Base-by-base conservation (phyloP, 37 sponge, comb jelly and placozoan species). In the Hexactinellida sp. region DNA sequence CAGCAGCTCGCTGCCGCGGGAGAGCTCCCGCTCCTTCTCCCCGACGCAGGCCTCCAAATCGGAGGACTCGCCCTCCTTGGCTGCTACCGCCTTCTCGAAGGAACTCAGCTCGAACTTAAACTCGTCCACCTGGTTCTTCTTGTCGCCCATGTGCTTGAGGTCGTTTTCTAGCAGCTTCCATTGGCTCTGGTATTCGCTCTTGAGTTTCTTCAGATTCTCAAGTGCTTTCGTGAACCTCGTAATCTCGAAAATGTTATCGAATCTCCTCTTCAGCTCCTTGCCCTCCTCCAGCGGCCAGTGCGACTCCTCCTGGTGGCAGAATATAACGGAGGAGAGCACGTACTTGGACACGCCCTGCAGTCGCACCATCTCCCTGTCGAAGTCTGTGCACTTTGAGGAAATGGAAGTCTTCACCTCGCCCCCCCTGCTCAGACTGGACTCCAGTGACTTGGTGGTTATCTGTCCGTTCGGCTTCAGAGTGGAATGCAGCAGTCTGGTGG, bases 251-350 rank as follows among this genome's bases (percentile, higher is more conserved):
- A 98, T 98, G 71, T 94, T 93, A 87, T 98, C 99, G 91, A 98
- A 98, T 82, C 93, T 98, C 36, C 85, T 88, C 85, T 98, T 98
- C 39, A 98, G 87, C 0, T 85, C 87, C 36, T 91, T 98, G 0
- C 94, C 91, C 76, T 98, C 96, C 88, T 91, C 85, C 38, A 98
- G 87, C 0, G 99, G 99, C 97, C 99, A 98, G n/a, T 87, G 55
- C 0, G 94, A 90, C 37, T 98, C 99, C 85, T 98, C 99, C 55
- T 98, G 99, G 54, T 98, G 99, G 55, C 99, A 98, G 91, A 98
- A 95, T 10, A 98, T 91, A 55, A 98, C 99, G 41, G 92, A 87
- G 76, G 87, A 94, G 38, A 98, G 90, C 28, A 98, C 94, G 54
- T 94, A 92, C 55, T 90, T 92, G 30, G 94, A 92, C 37, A 98